Evolutionary conservation across 2,113 vertebrate species (phyloP).

Genomic region (Orthochromis malagaraziensis): DNA sequence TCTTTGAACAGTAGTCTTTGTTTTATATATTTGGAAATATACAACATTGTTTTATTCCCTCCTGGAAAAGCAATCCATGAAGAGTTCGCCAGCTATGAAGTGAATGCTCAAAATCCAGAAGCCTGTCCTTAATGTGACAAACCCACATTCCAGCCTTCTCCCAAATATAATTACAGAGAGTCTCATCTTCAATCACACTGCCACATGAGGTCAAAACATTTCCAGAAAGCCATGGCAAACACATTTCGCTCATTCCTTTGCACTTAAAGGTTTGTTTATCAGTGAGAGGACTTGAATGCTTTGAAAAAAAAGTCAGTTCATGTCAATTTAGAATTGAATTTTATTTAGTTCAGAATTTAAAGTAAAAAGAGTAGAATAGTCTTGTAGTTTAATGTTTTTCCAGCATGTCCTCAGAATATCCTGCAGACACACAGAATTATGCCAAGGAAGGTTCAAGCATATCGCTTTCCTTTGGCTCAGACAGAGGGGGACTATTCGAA

Average conservation of each 20-base stretch:
- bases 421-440: neutral
- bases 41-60: neutral
- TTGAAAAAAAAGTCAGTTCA: neutral
- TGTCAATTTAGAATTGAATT: neutral
- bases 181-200: neutral
- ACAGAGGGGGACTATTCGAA: neutral
- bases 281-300: neutral
- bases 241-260: neutral
- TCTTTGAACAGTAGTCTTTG: neutral
- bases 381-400: neutral
- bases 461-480: neutral
- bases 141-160: conserved; percentile 11
- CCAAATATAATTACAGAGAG: conserved; percentile 14
- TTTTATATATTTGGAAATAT: neutral
- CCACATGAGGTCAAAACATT: neutral
- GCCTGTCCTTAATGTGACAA: neutral
- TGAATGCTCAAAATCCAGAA: neutral
- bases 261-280: neutral
- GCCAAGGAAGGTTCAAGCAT: conserved; percentile 8
- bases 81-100: neutral
- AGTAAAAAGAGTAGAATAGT: neutral
- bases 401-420: neutral
- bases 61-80: neutral
- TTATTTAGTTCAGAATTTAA: neutral
- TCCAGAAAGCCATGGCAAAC: neutral